phyloP scores from a whole-genome alignment of 2,797 vertebrate species.

The Fistularia commersonii region DNA sequence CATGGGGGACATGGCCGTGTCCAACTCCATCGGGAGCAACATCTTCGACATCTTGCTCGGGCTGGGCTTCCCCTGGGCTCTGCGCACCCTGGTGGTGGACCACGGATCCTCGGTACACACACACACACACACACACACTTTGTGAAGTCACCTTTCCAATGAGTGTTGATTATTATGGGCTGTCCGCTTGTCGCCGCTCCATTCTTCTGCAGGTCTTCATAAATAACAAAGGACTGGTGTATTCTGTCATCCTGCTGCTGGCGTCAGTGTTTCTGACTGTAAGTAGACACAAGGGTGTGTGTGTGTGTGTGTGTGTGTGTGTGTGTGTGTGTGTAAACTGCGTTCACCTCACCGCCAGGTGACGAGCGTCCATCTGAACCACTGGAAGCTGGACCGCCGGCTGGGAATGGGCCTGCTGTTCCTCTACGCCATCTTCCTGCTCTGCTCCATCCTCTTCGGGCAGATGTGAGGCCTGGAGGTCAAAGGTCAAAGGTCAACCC shows the following conservation, averaged over 20 bases:
- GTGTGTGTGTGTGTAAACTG: too few species aligned
- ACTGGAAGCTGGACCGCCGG: constrained; percentile 77
- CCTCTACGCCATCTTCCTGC: constrained; percentile 79
- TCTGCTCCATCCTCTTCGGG: constrained; percentile 79
- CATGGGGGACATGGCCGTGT: constrained; percentile 83
- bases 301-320: too few species aligned
- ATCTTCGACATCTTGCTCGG: constrained; percentile 83
- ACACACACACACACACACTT: not conserved
- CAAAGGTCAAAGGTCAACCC: constrained; percentile 28
- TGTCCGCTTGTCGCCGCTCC: not conserved
- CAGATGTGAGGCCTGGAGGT: constrained; percentile 68
- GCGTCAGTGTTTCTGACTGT: constrained; percentile 81
- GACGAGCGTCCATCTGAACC: constrained; percentile 75
- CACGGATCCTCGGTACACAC: constrained; percentile 71
- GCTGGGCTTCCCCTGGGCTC: constrained; percentile 79
- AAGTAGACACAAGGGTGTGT: constrained; percentile 34
- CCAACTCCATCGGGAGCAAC: constrained; percentile 83
- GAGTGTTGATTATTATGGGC: not conserved
- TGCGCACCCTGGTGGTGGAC: constrained; percentile 78
- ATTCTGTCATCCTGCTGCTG: constrained; percentile 79
- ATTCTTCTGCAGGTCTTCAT: constrained; percentile 66
- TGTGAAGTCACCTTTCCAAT: too few species aligned
- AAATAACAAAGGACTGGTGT: constrained; percentile 82
- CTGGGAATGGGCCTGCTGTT: constrained; percentile 74
- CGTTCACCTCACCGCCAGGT: constrained; percentile 66